Conservation (phyloP, 2,797 vertebrate genomes). For the Merluccius polli region DNA sequence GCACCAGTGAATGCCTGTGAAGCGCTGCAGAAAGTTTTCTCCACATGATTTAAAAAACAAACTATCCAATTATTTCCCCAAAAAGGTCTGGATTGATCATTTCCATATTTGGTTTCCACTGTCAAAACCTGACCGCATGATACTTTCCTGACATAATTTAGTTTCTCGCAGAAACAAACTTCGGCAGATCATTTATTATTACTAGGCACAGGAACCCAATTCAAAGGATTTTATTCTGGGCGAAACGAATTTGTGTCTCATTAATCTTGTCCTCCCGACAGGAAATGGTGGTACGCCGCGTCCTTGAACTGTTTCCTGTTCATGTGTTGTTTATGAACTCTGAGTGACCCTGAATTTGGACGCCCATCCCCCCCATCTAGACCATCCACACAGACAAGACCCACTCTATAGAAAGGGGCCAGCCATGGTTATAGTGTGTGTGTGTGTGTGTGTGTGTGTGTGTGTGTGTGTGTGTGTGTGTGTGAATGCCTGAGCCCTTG, state of each 20-base stretch:
- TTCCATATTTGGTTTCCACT: not conserved
- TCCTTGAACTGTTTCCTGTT: slow-evolving; percentile 20
- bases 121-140: not conserved
- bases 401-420: slow-evolving; percentile 12
- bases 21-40: not conserved
- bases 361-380: not conserved
- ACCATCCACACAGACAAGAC: not conserved
- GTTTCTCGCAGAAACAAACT: not conserved
- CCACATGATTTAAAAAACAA: not conserved
- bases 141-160: not conserved
- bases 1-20: not conserved
- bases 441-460: not conserved
- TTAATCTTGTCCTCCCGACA: not conserved
- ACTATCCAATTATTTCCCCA: not conserved
- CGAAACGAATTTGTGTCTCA: not conserved
- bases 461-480: not conserved
- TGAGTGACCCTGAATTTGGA: slow-evolving; percentile 25
- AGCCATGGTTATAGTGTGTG: slow-evolving; percentile 15
- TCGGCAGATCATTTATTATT: not conserved
- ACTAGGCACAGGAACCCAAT: not conserved
- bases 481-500: not conserved
- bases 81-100: not conserved
- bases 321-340: slow-evolving; percentile 32
- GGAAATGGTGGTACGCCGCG: slow-evolving; percentile 6
- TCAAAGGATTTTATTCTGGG: not conserved